Evolutionary conservation across 2,113 vertebrate species (phyloP).

Genomic region (Festucalex cinctus): DNA sequence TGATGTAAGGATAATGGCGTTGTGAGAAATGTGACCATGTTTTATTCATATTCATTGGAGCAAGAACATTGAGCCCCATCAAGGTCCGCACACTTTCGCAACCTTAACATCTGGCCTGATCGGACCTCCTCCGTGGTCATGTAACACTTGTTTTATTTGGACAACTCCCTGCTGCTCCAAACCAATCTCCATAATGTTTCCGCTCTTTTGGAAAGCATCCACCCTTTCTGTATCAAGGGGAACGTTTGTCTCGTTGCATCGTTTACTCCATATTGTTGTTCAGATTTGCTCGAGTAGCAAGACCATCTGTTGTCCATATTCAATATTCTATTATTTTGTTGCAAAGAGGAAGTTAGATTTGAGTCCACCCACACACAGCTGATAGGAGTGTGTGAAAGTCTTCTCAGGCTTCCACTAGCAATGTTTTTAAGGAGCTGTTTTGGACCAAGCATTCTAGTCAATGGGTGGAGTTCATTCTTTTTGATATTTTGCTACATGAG

Average conservation of each 20-base stretch:
- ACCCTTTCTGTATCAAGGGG: constrained; percentile 6
- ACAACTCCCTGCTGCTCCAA: constrained; percentile 55
- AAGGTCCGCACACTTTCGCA: constrained; percentile 57
- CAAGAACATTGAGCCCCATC: constrained; percentile 49
- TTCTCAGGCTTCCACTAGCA: neutral
- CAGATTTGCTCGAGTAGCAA: neutral
- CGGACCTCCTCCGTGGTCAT: constrained; percentile 40
- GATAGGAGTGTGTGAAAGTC: neutral
- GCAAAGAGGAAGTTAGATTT: constrained; percentile 16
- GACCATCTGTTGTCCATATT: neutral
- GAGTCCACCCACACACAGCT: constrained; percentile 29
- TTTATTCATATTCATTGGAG: constrained; percentile 31
- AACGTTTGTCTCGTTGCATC: neutral
- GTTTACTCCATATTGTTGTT: neutral
- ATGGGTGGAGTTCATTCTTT: no score
- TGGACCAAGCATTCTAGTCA: no score
- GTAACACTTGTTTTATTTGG: constrained; percentile 65
- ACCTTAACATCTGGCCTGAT: constrained; percentile 61
- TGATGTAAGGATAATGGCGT: constrained; percentile 11
- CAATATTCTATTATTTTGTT: neutral
- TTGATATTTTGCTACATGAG: no score
- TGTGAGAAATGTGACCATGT: constrained; percentile 28
- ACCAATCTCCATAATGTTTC: constrained; percentile 41
- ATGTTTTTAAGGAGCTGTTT: neutral
- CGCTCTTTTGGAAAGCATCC: constrained; percentile 34